Evolutionary conservation across 2,888 invertebrate species (phyloP).

Genomic region (Eurytoma californica): DNA sequence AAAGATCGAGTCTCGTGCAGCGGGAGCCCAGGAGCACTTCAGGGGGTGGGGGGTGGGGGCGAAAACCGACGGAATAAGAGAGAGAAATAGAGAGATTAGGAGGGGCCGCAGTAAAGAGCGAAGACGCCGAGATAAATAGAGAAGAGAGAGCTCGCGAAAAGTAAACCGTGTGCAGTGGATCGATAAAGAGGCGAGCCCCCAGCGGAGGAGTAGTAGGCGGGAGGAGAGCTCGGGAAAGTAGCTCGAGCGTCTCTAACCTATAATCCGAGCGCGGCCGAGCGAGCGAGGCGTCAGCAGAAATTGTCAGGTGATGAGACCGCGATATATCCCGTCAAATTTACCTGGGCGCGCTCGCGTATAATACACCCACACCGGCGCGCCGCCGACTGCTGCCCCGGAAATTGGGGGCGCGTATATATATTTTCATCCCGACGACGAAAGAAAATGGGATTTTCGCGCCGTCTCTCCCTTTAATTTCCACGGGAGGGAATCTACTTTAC

Average conservation of each 20-base stretch:
- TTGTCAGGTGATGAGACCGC: constrained; percentile 53
- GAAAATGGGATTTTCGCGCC: constrained; percentile 52
- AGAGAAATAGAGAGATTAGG: constrained; percentile 39
- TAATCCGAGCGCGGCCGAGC: constrained; percentile 1
- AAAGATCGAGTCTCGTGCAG: not conserved
- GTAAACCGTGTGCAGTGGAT: constrained; percentile 11
- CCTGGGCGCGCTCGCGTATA: constrained; percentile 17
- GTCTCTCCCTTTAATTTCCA: constrained; percentile 54
- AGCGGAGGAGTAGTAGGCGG: not conserved
- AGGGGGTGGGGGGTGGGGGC: too few relatives aligned
- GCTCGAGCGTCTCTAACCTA: not conserved
- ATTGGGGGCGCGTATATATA: constrained; percentile 44
- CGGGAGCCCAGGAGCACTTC: not conserved
- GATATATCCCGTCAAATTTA: constrained; percentile 51
- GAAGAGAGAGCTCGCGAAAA: not conserved
- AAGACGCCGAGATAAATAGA: constrained; percentile 17
- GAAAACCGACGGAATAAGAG: not conserved
- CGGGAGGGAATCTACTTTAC: constrained; percentile 6
- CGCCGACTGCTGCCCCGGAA: constrained; percentile 22
- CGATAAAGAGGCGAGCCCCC: constrained; percentile 4
- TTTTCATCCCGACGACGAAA: constrained; percentile 29
- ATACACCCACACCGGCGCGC: not conserved
- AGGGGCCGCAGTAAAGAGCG: constrained; percentile 7
- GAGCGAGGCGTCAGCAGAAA: constrained; percentile 41
- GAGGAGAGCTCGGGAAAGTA: constrained; percentile 5